Evolutionary conservation across 92 coral and sea anemone species (phyloP).

Genomic region (Palythoa grandis): DNA sequence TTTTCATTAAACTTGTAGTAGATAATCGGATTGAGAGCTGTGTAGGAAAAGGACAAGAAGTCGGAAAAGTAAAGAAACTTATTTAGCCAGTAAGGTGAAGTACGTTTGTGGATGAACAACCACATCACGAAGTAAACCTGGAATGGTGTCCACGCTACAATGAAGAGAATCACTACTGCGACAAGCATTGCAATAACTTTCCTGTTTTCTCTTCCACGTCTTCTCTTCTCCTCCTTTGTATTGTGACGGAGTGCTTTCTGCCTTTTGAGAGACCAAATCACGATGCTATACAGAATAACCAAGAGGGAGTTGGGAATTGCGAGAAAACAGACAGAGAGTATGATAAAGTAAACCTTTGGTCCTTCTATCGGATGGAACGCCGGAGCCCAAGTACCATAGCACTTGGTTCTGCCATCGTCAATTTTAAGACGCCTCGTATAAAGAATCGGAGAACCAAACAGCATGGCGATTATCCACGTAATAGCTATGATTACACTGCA

Average conservation of each 20-base stretch:
- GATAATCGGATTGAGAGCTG: slow-evolving; percentile 29
- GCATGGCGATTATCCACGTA: slow-evolving; percentile 23
- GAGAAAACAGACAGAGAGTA: slow-evolving; percentile 30
- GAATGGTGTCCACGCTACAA: slow-evolving; percentile 32
- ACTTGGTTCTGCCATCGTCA: neutral
- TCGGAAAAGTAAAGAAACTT: slow-evolving; percentile 33
- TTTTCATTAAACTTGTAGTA: slow-evolving; percentile 29
- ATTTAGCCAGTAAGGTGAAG: slow-evolving; percentile 18
- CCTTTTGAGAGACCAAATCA: slow-evolving; percentile 5
- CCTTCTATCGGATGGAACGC: slow-evolving; percentile 9
- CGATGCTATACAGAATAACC: slow-evolving; percentile 6
- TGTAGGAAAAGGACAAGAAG: slow-evolving; percentile 32
- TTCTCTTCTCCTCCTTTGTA: slow-evolving; percentile 9
- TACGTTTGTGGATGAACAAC: slow-evolving; percentile 9
- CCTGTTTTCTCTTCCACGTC: slow-evolving; percentile 26
- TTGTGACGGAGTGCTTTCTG: slow-evolving; percentile 28
- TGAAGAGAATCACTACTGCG: slow-evolving; percentile 26
- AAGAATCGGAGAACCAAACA: slow-evolving; percentile 15
- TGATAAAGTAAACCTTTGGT: slow-evolving; percentile 14
- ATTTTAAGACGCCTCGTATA: slow-evolving; percentile 14
- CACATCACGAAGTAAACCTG: slow-evolving; percentile 35
- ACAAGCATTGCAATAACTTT: slow-evolving; percentile 20
- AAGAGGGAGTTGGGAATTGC: slow-evolving; percentile 9
- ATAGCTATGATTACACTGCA: neutral
- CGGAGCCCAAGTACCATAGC: slow-evolving; percentile 29